Evolutionary conservation across 1,140 invertebrate species (phyloP).

Genomic region (Andricus grossulariae): DNA sequence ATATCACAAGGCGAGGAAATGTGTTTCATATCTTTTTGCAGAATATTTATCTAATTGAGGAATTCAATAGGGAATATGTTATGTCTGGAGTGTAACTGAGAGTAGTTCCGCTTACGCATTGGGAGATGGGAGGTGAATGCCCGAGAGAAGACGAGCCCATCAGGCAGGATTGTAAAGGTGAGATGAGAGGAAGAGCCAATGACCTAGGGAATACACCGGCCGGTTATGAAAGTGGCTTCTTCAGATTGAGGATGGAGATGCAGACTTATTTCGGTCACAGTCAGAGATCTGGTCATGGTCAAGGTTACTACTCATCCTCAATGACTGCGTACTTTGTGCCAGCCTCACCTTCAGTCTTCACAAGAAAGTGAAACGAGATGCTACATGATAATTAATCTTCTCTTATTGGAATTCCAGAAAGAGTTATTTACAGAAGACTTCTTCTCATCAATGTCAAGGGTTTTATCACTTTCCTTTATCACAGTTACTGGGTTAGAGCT

Average conservation of each 20-base stretch:
- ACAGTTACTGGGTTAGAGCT: no score
- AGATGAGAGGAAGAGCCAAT: slow-evolving; percentile 44
- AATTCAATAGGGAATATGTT: not conserved
- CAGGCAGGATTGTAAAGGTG: slow-evolving; percentile 35
- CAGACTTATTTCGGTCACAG: slow-evolving; percentile 49
- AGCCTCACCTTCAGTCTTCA: no score
- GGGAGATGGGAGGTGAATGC: slow-evolving; percentile 39
- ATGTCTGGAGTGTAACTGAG: not conserved
- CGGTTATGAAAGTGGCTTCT: slow-evolving; percentile 46
- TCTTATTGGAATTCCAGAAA: no score
- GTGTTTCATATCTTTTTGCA: not conserved
- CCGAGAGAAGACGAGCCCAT: slow-evolving; percentile 48
- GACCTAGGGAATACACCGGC: slow-evolving; percentile 48
- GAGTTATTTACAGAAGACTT: no score
- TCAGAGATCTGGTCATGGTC: slow-evolving; percentile 56
- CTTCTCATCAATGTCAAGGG: no score
- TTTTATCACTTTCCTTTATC: no score
- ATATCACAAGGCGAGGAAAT: not conserved
- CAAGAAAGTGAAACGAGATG: no score
- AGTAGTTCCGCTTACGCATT: slow-evolving; percentile 28
- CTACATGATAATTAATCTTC: no score
- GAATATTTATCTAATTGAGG: not conserved
- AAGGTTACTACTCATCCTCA: slow-evolving; percentile 59
- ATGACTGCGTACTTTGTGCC: slow-evolving; percentile 9
- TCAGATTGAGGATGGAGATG: slow-evolving; percentile 51